Percentiles rank a stretch among this genome's conserved stretches.
These are phyloP conservation scores for Chironex yamaguchii DNA, from an alignment of 30 jellyfish, hydroid and myxozoan genomes.

Conservation along the genomic window DNA sequence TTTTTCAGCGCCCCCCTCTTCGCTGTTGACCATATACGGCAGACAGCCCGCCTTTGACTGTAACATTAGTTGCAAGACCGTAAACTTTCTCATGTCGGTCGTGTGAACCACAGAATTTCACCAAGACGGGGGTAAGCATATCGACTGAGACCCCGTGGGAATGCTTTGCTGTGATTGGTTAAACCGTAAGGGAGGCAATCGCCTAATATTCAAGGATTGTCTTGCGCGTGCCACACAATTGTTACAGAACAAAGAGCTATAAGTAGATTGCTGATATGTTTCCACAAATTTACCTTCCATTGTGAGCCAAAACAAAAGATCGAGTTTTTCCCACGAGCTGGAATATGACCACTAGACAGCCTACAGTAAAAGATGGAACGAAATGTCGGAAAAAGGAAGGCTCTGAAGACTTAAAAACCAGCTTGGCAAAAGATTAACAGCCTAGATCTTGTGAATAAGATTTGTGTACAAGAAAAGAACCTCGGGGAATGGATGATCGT, in stretches of 20 bases:
- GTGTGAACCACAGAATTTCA: slow-evolving; percentile 70
- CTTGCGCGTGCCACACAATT: slow-evolving; percentile 89
- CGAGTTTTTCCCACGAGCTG: slow-evolving; percentile 85
- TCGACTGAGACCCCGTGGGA: slow-evolving; percentile 87
- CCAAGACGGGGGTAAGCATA: not conserved
- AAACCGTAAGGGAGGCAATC: slow-evolving; percentile 62
- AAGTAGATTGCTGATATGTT: slow-evolving; percentile 79
- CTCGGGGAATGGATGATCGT: no score
- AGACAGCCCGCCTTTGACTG: not conserved
- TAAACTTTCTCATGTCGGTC: slow-evolving; percentile 85
- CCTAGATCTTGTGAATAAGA: no score
- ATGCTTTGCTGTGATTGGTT: slow-evolving; percentile 80
- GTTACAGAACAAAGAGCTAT: slow-evolving; percentile 74
- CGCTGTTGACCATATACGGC: slow-evolving; percentile 7
- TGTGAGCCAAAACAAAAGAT: slow-evolving; percentile 62
- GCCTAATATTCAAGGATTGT: slow-evolving; percentile 69
- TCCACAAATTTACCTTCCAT: slow-evolving; percentile 79
- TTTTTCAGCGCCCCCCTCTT: not conserved
- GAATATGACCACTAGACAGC: slow-evolving; percentile 9
- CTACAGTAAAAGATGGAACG: not conserved
- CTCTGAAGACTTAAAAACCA: no score
- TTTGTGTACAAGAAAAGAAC: no score
- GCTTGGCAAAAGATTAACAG: no score
- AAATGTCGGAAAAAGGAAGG: no score
- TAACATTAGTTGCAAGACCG: slow-evolving; percentile 1